phyloP scores from a whole-genome alignment of 2,797 vertebrate genomes.

The Parauchenoglanis ngamensis region DNA sequence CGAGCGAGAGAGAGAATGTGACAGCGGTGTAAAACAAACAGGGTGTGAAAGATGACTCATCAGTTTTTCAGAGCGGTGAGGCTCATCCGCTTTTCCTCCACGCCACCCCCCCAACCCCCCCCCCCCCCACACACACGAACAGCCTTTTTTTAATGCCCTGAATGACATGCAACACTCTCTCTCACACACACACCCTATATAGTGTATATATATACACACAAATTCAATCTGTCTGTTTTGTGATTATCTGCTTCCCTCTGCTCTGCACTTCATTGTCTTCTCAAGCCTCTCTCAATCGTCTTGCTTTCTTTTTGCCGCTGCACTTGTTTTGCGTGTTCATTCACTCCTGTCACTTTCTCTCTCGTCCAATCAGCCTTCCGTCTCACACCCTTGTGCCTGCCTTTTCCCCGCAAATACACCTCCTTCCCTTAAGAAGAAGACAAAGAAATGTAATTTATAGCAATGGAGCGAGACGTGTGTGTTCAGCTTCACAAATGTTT shows the following conservation, averaged over 20 bases:
- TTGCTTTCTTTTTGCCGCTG: background rate
- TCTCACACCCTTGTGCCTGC: background rate
- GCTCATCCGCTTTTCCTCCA: constrained; percentile 70
- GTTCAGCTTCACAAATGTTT: too few relatives aligned
- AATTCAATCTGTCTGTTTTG: background rate
- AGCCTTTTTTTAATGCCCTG: background rate
- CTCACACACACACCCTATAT: too few relatives aligned
- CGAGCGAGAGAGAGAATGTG: background rate
- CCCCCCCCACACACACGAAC: constrained; percentile 42
- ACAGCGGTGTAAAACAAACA: constrained; percentile 56
- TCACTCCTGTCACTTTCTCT: background rate
- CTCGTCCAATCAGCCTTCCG: background rate
- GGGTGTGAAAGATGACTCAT: constrained; percentile 73
- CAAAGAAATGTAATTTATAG: too few relatives aligned
- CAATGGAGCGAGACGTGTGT: too few relatives aligned
- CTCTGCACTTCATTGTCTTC: background rate
- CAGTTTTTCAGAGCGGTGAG: constrained; percentile 61
- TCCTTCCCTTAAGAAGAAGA: too few relatives aligned
- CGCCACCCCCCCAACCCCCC: constrained; percentile 52
- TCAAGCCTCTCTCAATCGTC: background rate
- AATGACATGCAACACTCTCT: background rate
- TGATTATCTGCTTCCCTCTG: background rate
- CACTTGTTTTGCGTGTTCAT: background rate
- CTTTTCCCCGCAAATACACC: background rate
- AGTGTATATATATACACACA: too few relatives aligned